Evolutionary conservation across 2,797 vertebrate species (phyloP), one percentile per base, ranked within the genome.

Genomic region (Mallotus villosus): DNA sequence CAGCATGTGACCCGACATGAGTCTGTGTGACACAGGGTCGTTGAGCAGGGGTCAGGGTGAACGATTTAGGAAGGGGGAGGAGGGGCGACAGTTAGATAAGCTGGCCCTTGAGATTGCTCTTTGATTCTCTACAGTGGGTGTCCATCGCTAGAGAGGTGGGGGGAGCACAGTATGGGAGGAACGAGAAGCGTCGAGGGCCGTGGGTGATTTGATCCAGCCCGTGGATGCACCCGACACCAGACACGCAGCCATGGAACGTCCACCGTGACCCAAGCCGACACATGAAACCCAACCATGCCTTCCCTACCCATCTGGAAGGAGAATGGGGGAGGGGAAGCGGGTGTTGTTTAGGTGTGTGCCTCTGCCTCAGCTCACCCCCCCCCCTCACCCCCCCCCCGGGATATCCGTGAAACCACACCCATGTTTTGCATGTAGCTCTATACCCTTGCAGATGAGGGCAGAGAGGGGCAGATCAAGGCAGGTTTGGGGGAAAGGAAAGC

Each of bases 401-500:
- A 83, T 82, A 74, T 83, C 74, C 76, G 83, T 63, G 5, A 75
- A 81, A 82, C 87, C 84, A 79, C 86, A 79, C 82, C 85, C 83
- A 59, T 21, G 41, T 19, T 76, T 53, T 70, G 76, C 29, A 61
- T 66, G 41, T 63, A 24, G 75, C 53, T 76, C 82, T 84, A 74
- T 72, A 85, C 82, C 80, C 84, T 74, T 14, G 77, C 80, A 80
- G 86, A 80, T 78, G 73, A 24, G 66, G 22, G 69, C 66, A 85
- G 82, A 87, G 76, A 65, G 78, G 68, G 70, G 84, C 74, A 77
- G 77, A 85, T 86, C 77, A 78, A 67, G 57, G 65, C 91, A 85
- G 85, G 89, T 46, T 46, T 46, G 2, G 89, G 81, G 68, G 81
- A 88, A 84, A 88, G 78, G 80, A 46, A 46, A 46, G 41, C 41